Conservation (phyloP, 2,113 vertebrate genomes). For the pig (Sus scrofa) region DNA sequence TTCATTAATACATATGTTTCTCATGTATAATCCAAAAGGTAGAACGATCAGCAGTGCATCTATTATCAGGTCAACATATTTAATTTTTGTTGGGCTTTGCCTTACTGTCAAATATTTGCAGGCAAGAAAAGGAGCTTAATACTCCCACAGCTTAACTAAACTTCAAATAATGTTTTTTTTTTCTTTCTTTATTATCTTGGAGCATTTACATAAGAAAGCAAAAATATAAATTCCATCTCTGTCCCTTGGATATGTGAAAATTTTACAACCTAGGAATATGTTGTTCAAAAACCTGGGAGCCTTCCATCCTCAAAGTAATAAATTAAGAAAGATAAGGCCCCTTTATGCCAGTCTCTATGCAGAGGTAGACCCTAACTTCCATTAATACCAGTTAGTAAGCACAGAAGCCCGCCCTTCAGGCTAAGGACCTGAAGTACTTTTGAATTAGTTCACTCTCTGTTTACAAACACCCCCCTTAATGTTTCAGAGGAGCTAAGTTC, state of each 20-base stretch:
- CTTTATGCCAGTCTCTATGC: too few species aligned
- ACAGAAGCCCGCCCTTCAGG: too few species aligned
- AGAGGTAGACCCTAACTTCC: too few species aligned
- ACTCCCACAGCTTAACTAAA: not conserved
- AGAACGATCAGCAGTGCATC: not conserved
- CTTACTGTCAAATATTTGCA: not conserved
- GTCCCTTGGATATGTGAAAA: not conserved
- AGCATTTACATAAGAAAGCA: not conserved
- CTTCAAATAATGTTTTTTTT: too few species aligned
- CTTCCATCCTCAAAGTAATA: too few species aligned
- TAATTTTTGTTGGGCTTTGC: not conserved
- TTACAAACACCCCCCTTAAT: too few species aligned
- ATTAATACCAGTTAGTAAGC: too few species aligned
- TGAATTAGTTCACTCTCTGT: too few species aligned
- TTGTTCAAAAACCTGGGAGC: not conserved
- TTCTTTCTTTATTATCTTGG: not conserved
- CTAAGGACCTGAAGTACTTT: too few species aligned
- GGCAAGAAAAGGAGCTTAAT: not conserved
- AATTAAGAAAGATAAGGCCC: too few species aligned
- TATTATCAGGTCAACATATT: not conserved
- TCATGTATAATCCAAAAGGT: not conserved
- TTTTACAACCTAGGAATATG: not conserved
- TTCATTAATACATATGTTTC: not conserved
- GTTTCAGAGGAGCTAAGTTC: too few species aligned
- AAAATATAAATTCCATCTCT: too few species aligned